Percentiles rank a stretch among this genome's conserved stretches.
phyloP scores from a whole-genome alignment of 2,113 vertebrate species.

The Gallinago paraguaiae region DNA sequence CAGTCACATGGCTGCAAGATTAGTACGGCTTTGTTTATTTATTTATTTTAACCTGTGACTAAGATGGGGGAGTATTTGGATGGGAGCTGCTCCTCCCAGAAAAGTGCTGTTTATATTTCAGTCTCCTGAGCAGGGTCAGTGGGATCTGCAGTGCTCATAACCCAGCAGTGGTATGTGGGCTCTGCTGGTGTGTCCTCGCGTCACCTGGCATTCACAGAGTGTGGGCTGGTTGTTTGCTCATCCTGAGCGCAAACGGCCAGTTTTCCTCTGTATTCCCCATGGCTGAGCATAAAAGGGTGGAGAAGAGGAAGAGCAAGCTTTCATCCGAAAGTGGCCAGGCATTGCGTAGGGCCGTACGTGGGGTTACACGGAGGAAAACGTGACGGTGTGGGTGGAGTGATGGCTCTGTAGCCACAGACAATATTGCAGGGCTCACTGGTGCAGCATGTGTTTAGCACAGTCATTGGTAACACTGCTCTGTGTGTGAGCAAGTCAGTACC shows the following conservation, averaged over 20 bases:
- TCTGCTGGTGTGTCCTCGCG: conserved; percentile 5
- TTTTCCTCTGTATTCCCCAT: conserved; percentile 7
- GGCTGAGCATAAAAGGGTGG: conserved; percentile 18
- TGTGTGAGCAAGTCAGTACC: conserved; percentile 21
- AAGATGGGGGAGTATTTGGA: conserved; percentile 41
- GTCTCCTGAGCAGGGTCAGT: background rate
- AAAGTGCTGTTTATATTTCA: conserved; percentile 49
- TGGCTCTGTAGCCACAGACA: background rate
- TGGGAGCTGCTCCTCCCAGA: conserved; percentile 31
- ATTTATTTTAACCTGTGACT: conserved; percentile 56
- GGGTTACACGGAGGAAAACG: background rate
- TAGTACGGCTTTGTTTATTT: background rate
- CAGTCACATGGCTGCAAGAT: conserved; percentile 2
- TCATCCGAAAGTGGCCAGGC: background rate
- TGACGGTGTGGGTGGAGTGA: background rate
- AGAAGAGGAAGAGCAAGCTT: background rate
- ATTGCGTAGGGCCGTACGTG: background rate
- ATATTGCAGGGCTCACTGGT: background rate
- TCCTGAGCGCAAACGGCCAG: rapidly evolving
- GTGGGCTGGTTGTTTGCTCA: conserved; percentile 30
- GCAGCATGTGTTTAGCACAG: background rate
- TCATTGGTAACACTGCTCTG: background rate
- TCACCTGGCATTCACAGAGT: background rate
- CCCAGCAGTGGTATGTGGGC: background rate
- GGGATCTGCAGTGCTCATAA: background rate